Evolutionary conservation across 2,113 vertebrate genomes (phyloP), one percentile per base, ranked within the genome.

Genomic region (Piaya cayana): DNA sequence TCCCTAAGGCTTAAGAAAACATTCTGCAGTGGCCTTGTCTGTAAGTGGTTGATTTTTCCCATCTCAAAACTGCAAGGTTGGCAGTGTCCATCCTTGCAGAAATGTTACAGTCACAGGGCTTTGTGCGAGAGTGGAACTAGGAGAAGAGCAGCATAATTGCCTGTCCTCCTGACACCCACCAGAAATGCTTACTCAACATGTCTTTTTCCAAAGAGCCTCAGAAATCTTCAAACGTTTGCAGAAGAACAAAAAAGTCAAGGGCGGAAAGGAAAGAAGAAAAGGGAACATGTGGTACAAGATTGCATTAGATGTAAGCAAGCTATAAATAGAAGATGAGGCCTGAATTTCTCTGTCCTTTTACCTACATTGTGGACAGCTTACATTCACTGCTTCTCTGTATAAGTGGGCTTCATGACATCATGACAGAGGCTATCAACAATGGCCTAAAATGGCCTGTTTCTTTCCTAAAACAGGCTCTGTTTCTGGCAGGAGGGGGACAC

Each of bases 241-340:
- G 55, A 91, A 84, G 17, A 69, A n/a, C 29, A 91, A 77, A 90
- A 87, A 67, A 52, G 11, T 65, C 30, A 83, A 43, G 20, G 42
- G 36, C 56, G 52, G 65, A 72, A 86, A 80, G 72, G 75, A 93
- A 88, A 82, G 74, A 75, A 63, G 26, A 86, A 86, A 90, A 89
- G 53, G 80, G 88, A 96, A 90, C 58, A n/a, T 49, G 30, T 75
- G 71, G n/a, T 52, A 27, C 39, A 62, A 74, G 64, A 47, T 83
- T 78, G n/a, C 60, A 22, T 77, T 80, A 60, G 43, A 77, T 9
- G 5, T 14, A 39, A 1, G 4, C n/a, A 63, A 59, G 47, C 72
- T 78, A 71, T n/a, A 90, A 30, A 90, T 21, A 83, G 86, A 88
- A 81, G 34, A 30, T 21, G 26, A 58, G 45, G 42, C 17, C 74